Percentiles rank a stretch among this genome's conserved stretches.
phyloP scores from a whole-genome alignment of 2,888 invertebrate species.

The Agriopis aurantiaria region DNA sequence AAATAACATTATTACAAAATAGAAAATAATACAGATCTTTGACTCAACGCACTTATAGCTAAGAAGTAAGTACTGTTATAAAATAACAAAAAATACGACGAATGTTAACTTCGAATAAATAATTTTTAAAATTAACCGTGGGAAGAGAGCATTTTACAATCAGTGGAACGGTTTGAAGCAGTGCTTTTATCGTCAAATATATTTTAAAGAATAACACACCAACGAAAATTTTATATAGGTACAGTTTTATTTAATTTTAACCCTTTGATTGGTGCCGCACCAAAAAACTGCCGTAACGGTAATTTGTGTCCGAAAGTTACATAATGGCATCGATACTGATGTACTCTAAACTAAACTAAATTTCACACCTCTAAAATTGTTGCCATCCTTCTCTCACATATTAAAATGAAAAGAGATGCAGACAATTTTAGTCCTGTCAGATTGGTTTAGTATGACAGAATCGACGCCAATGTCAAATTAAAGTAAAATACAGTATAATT shows the following conservation, averaged over 20 bases:
- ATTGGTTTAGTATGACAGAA: too few relatives aligned
- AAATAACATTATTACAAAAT: constrained; percentile 85
- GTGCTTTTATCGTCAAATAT: constrained; percentile 42
- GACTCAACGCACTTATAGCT: constrained; percentile 82
- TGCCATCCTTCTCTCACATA: too few relatives aligned
- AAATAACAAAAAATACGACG: constrained; percentile 74
- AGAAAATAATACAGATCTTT: constrained; percentile 87
- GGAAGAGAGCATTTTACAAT: constrained; percentile 76
- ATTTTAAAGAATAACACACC: background rate
- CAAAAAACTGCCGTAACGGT: background rate
- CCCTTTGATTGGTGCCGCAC: background rate
- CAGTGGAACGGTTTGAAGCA: constrained; percentile 53
- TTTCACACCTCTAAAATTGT: too few relatives aligned
- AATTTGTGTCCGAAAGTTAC: too few relatives aligned
- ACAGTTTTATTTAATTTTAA: too few relatives aligned
- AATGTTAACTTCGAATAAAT: constrained; percentile 82
- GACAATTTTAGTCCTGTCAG: too few relatives aligned
- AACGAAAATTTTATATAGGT: background rate
- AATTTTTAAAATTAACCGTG: constrained; percentile 69
- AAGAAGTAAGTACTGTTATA: constrained; percentile 79
- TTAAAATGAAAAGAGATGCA: too few relatives aligned
- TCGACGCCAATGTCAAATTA: too few relatives aligned
- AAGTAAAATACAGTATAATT: too few relatives aligned
- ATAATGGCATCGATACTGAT: too few relatives aligned
- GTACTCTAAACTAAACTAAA: too few relatives aligned